phyloP scores from a whole-genome alignment of 2,797 vertebrate genomes.

The Hipposideros larvatus region DNA sequence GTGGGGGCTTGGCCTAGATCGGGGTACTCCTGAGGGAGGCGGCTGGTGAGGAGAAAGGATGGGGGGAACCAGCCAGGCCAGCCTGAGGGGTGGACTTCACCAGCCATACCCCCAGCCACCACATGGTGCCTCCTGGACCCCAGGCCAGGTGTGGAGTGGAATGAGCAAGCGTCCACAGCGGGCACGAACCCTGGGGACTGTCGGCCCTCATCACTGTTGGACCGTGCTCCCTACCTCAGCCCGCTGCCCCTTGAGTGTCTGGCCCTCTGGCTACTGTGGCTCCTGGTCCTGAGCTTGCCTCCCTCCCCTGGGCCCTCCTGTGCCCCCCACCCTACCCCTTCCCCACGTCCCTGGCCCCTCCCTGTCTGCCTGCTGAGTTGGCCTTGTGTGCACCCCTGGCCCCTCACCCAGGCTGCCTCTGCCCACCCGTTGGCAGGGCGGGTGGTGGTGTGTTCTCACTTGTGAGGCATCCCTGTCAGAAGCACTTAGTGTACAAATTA shows the following conservation, averaged over 20 bases:
- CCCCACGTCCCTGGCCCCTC: not conserved
- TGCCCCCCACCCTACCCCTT: not conserved
- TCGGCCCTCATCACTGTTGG: not conserved
- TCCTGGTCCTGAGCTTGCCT: not conserved
- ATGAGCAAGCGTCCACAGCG: not conserved
- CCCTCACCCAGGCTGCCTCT: not conserved
- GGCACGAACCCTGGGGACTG: not conserved
- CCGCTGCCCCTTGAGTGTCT: not conserved
- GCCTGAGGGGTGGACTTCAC: not conserved
- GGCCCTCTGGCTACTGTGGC: not conserved
- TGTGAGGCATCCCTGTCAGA: conserved; percentile 94
- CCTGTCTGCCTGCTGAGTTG: not conserved
- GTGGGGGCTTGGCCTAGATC: too few relatives aligned
- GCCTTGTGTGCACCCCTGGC: not conserved
- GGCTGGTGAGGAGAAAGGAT: too few relatives aligned
- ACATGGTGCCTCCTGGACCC: not conserved
- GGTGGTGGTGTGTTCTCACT: conserved; percentile 89
- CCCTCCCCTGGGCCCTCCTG: not conserved
- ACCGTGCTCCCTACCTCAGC: not conserved
- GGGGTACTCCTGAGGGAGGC: not conserved
- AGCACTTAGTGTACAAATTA: conserved; percentile 98
- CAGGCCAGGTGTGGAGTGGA: not conserved
- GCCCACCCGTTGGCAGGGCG: not conserved
- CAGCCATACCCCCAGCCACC: not conserved
- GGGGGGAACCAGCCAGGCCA: not conserved